Evolutionary conservation across 2,797 vertebrate species (phyloP).

Genomic region (Anomalospiza imberbis): DNA sequence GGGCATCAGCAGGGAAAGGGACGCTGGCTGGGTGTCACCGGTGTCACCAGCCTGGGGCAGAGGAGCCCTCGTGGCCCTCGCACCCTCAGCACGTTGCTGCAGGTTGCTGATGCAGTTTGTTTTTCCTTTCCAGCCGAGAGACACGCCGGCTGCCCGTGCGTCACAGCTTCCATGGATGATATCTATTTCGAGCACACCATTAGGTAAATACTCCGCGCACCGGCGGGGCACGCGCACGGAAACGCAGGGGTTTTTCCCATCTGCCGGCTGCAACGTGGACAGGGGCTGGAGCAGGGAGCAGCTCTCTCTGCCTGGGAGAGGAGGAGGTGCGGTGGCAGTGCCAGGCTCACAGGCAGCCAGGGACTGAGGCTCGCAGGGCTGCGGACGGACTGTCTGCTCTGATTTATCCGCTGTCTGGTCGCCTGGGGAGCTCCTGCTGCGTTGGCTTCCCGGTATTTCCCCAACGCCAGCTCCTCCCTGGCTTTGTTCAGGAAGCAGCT

Average conservation of each 20-base stretch:
- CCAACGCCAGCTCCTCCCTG: neutral
- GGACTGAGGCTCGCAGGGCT: neutral
- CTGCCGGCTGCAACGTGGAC: neutral
- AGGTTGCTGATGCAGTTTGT: slow-evolving; percentile 45
- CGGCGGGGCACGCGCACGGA: rapidly evolving
- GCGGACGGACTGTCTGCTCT: neutral
- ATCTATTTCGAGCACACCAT: slow-evolving; percentile 97
- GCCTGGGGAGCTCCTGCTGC: slow-evolving; percentile 13
- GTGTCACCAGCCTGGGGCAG: neutral
- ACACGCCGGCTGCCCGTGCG: slow-evolving; percentile 90
- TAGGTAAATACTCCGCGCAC: slow-evolving; percentile 74
- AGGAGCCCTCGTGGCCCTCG: neutral
- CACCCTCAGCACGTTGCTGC: neutral
- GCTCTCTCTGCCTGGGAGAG: neutral
- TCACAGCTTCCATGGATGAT: slow-evolving; percentile 96
- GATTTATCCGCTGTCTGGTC: neutral
- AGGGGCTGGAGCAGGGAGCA: neutral
- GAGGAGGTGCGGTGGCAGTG: neutral
- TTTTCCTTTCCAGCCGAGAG: slow-evolving; percentile 84
- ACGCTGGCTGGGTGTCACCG: rapidly evolving
- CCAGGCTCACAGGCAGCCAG: neutral
- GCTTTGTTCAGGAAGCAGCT: slow-evolving; percentile 19
- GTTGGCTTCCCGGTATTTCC: neutral
- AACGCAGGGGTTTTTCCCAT: neutral
- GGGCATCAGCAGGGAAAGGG: neutral